Evolutionary conservation across 1,140 invertebrate genomes (phyloP), one percentile per base, ranked within the genome.

Genomic region (Papilio machaon): DNA sequence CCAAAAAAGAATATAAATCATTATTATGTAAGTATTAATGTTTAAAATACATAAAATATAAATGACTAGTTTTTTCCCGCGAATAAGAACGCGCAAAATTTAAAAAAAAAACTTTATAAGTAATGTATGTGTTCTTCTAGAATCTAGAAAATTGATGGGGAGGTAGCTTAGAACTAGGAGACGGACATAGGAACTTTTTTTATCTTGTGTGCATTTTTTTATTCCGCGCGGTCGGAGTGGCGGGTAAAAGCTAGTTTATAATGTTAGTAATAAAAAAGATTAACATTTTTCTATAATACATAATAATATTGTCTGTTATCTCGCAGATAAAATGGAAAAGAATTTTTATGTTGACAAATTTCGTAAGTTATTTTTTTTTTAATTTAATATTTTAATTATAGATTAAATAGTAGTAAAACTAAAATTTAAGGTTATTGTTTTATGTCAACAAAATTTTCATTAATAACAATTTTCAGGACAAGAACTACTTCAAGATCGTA

Each of bases 321-420:
- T 74, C 19, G 17, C 46, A 74, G 73, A 19, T n/a, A 43, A 74
- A 46, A 49, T 74, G 43, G 73, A 74, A 19, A 74, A 74, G 43
- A n/a, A 74, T 23, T 74, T n/a, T 74, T 74, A 74, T 74, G 23
- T 17, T 43, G 43, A 74, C 6, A 74, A 74, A 49, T 74, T 74
- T 46, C 73, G 73, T 74, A 43, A 74, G 73, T 74, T n/a, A n/a
- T 38, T 73, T 73, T 30, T 67, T 67, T 67, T 67, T 23, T 30
- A 43, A 6, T 2, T 43, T 6, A 43, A 43, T 30, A 2, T 43
- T 4, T 43, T 43, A 6, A 7, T 43, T 43, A 43, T 43, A 43
- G 3, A 23, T 23, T 23, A 64, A 23, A 23, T 13, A 2, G n/a
- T 64, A 7, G 6, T 11, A 11, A 64, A 64, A 64, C 23, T 64